These are phyloP conservation scores for Alfaro cultratus DNA, from an alignment of 2,797 vertebrate species.

Conservation along the genomic window DNA sequence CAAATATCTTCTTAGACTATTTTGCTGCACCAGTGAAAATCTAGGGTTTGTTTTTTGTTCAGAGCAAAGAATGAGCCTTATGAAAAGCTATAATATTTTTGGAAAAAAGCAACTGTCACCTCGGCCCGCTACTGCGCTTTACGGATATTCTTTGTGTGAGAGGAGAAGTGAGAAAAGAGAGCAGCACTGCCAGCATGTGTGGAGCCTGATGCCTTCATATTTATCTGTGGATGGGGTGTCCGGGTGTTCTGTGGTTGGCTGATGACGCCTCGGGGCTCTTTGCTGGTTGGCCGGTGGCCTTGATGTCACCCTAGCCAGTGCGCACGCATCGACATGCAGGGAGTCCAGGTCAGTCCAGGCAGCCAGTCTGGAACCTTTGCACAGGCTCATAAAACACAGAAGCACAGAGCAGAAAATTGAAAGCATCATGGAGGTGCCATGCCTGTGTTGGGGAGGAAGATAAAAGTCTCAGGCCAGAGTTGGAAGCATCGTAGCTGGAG, in stretches of 20 bases:
- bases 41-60: slow-evolving; percentile 40
- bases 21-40: slow-evolving; percentile 50
- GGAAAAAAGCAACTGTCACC: slow-evolving; percentile 49
- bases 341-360: slow-evolving; percentile 71
- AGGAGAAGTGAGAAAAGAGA: slow-evolving; percentile 16
- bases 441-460: slow-evolving; percentile 79
- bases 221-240: slow-evolving; percentile 37
- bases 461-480: slow-evolving; percentile 76
- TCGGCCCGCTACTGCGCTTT: slow-evolving; percentile 27
- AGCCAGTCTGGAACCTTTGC: slow-evolving; percentile 78
- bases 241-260: slow-evolving; percentile 56
- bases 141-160: slow-evolving; percentile 50
- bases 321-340: slow-evolving; percentile 55
- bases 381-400: slow-evolving; percentile 83
- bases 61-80: slow-evolving; percentile 47
- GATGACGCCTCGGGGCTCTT: slow-evolving; percentile 38
- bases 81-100: slow-evolving; percentile 49
- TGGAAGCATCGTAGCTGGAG: slow-evolving; percentile 69
- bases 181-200: slow-evolving; percentile 35
- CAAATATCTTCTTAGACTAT: slow-evolving; percentile 47
- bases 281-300: slow-evolving; percentile 72
- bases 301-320: slow-evolving; percentile 71
- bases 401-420: slow-evolving; percentile 87
- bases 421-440: slow-evolving; percentile 84
- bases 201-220: slow-evolving; percentile 59